phyloP scores from a whole-genome alignment of 2,797 vertebrate genomes.

The Takifugu rubripes region DNA sequence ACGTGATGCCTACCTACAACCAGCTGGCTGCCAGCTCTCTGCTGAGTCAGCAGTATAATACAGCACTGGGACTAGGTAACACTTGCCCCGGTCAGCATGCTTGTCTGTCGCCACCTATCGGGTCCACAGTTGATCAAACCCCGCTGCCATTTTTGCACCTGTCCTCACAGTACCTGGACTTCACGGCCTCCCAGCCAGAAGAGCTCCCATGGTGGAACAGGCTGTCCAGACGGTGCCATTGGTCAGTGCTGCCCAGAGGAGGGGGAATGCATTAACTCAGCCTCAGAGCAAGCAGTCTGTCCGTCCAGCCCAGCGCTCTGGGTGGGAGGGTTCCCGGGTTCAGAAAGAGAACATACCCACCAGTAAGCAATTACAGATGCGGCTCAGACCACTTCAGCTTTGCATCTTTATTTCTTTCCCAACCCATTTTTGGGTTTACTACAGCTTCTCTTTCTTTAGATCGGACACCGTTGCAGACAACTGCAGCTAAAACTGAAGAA shows the following conservation, averaged over 20 bases:
- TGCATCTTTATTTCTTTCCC: not conserved
- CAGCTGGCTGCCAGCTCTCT: constrained; percentile 90
- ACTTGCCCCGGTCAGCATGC: constrained; percentile 6
- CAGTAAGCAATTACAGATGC: constrained; percentile 37
- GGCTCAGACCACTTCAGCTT: too few relatives aligned
- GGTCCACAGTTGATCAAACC: not conserved
- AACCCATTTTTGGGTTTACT: not conserved
- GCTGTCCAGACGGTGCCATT: constrained; percentile 90
- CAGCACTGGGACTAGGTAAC: constrained; percentile 88
- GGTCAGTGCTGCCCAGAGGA: constrained; percentile 74
- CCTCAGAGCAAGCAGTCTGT: constrained; percentile 64
- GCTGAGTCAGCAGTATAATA: constrained; percentile 92
- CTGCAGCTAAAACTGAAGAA: constrained; percentile 62
- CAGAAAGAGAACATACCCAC: constrained; percentile 57
- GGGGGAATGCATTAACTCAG: constrained; percentile 44
- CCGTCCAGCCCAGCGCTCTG: constrained; percentile 57
- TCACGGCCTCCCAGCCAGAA: constrained; percentile 79
- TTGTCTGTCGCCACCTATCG: not conserved
- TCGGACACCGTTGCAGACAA: constrained; percentile 53
- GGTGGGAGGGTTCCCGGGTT: constrained; percentile 61
- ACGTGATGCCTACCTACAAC: constrained; percentile 86
- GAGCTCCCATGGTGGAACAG: constrained; percentile 95
- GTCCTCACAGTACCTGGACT: constrained; percentile 74
- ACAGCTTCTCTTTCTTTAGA: constrained; percentile 18
- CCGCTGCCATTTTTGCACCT: not conserved